phyloP scores from a whole-genome alignment of 2,113 vertebrate species.

The Polypterus bichir region DNA sequence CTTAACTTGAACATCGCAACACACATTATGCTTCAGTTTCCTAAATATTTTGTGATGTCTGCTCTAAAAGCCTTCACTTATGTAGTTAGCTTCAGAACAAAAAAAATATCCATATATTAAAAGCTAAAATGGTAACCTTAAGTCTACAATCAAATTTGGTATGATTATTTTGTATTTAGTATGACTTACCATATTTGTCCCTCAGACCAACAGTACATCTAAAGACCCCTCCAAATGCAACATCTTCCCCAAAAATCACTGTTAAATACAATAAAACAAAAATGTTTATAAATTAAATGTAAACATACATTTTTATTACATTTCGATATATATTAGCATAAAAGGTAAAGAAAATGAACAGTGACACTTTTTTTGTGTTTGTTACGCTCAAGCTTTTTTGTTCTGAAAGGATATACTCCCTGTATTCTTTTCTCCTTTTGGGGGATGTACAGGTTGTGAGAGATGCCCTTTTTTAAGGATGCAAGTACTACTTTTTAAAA shows the following conservation, averaged over 20 bases:
- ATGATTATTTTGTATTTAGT: not conserved
- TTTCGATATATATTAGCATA: not conserved
- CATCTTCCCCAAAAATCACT: conserved; percentile 97
- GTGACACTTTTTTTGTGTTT: not conserved
- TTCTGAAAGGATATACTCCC: not conserved
- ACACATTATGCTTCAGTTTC: too few species aligned
- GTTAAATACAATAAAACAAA: conserved; percentile 21
- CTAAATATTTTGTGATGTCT: too few species aligned
- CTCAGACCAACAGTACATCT: conserved; percentile 89
- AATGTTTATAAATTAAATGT: not conserved
- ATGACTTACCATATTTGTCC: conserved; percentile 86
- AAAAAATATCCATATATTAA: too few species aligned
- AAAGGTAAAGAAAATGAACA: not conserved
- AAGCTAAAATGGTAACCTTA: too few species aligned
- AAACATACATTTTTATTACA: not conserved
- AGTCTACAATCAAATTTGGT: too few species aligned
- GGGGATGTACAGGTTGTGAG: too few species aligned
- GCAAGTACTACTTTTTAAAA: too few species aligned
- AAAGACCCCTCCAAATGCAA: conserved; percentile 96
- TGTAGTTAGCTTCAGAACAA: too few species aligned
- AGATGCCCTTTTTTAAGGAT: too few species aligned
- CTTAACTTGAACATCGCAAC: too few species aligned
- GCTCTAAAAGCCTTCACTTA: too few species aligned
- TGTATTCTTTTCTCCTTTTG: not conserved
- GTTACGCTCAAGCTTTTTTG: not conserved